Conservation (phyloP, 2,888 invertebrate species). For the Brenthis hecate region DNA sequence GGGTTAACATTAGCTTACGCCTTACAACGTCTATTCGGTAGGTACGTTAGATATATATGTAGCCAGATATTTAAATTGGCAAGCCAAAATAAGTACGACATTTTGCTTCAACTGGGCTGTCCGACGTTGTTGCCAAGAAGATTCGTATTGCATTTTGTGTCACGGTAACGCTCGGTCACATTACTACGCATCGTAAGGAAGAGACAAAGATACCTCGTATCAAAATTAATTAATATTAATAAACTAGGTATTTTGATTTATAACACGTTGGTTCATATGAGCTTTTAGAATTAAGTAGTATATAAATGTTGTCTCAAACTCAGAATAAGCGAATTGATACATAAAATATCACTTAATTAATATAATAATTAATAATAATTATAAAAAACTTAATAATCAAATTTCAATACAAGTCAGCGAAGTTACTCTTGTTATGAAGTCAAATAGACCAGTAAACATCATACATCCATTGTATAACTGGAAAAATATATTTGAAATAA, state of each 20-base stretch:
- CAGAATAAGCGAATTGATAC: too few relatives aligned
- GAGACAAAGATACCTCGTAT: slow-evolving; percentile 4
- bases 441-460: too few relatives aligned
- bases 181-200: slow-evolving; percentile 4
- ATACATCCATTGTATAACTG: too few relatives aligned
- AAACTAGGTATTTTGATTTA: neutral
- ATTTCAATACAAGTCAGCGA: too few relatives aligned
- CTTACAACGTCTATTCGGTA: slow-evolving; percentile 28
- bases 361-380: too few relatives aligned
- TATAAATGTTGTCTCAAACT: too few relatives aligned
- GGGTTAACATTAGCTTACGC: slow-evolving; percentile 34
- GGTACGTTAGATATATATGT: slow-evolving; percentile 43
- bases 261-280: too few relatives aligned
- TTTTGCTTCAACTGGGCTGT: slow-evolving; percentile 79
- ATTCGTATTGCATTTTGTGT: slow-evolving; percentile 74
- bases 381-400: too few relatives aligned
- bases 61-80: slow-evolving; percentile 75
- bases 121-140: slow-evolving; percentile 71
- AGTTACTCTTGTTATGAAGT: too few relatives aligned
- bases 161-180: slow-evolving; percentile 42
- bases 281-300: too few relatives aligned
- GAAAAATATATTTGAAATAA: too few relatives aligned
- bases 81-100: slow-evolving; percentile 81
- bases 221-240: neutral
- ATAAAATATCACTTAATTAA: too few relatives aligned